A percentile compares a stretch with the other conserved stretches of the same genome.
These are phyloP conservation scores for Aurelia sp. DNA, from an alignment of 30 jellyfish, hydroid and myxozoan species.

Conservation along the genomic window DNA sequence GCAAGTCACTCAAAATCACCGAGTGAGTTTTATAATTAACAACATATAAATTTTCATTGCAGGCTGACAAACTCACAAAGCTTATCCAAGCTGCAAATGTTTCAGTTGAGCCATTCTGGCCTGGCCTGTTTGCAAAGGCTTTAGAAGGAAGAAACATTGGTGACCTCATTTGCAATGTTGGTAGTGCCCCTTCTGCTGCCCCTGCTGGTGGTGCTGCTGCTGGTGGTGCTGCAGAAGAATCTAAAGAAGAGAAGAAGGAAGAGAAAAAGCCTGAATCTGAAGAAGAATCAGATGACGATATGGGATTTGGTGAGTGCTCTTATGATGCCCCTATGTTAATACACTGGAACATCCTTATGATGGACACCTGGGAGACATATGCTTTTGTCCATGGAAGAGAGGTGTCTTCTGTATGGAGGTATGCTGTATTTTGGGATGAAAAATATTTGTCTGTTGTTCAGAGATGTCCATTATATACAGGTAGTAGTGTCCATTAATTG, in stretches of 20 bases:
- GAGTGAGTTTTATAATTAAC: too few relatives aligned
- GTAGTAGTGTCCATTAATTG: too few relatives aligned
- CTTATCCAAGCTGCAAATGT: slow-evolving; percentile 81
- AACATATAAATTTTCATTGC: background rate
- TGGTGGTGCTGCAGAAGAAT: slow-evolving; percentile 72
- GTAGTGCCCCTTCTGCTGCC: slow-evolving; percentile 94
- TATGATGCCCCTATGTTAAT: background rate
- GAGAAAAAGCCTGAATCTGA: slow-evolving; percentile 85
- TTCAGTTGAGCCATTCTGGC: slow-evolving; percentile 96
- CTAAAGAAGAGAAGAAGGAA: slow-evolving; percentile 80
- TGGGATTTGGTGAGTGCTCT: slow-evolving; percentile 93
- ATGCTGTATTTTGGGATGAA: too few relatives aligned
- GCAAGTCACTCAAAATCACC: too few relatives aligned
- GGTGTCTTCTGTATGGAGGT: too few relatives aligned
- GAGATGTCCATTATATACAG: too few relatives aligned
- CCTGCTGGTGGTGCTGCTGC: slow-evolving; percentile 89
- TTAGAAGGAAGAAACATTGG: slow-evolving; percentile 93
- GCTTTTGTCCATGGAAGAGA: too few relatives aligned
- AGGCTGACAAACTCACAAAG: slow-evolving; percentile 90
- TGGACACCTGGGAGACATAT: too few relatives aligned
- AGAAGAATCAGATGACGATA: slow-evolving; percentile 96
- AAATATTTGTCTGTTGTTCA: too few relatives aligned
- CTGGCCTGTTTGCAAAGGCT: slow-evolving; percentile 96
- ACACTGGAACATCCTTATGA: too few relatives aligned
- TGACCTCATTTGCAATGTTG: slow-evolving; percentile 92